Percentiles rank a stretch among this genome's conserved stretches.
Evolutionary conservation across 2,797 vertebrate species (phyloP).

Genomic region (Enoplosus armatus): DNA sequence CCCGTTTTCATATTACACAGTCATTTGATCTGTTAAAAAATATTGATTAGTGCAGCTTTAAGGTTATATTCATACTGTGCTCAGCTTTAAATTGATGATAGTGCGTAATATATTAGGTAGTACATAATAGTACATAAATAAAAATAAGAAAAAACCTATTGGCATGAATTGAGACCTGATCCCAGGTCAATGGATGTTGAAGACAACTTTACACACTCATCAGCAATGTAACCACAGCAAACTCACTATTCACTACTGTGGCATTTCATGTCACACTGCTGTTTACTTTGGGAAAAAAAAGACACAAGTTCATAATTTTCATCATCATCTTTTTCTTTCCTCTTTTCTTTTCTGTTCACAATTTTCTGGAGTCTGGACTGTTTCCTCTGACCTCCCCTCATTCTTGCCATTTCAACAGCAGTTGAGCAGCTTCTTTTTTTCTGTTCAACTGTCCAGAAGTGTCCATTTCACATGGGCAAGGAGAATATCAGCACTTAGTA

Average conservation of each 20-base stretch:
- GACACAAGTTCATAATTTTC: not conserved
- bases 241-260: too few relatives aligned
- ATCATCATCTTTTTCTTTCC: not conserved
- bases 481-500: constrained; percentile 50
- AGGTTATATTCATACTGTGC: not conserved
- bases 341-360: not conserved
- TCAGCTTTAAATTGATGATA: not conserved
- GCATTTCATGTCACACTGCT: constrained; percentile 4
- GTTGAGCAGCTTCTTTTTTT: constrained; percentile 13
- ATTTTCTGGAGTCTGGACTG: constrained; percentile 11
- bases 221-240: not conserved
- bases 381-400: constrained; percentile 18
- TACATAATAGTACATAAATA: not conserved
- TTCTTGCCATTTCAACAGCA: constrained; percentile 2
- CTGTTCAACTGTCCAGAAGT: constrained; percentile 12
- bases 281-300: not conserved
- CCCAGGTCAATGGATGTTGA: not conserved
- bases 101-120: not conserved
- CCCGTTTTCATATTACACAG: not conserved
- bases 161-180: not conserved
- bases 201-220: not conserved
- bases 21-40: not conserved
- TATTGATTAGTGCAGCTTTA: not conserved
- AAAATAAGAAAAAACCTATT: not conserved
- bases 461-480: constrained; percentile 51